Conservation (phyloP, 92 coral and sea anemone genomes). For the Ricordea florida region DNA sequence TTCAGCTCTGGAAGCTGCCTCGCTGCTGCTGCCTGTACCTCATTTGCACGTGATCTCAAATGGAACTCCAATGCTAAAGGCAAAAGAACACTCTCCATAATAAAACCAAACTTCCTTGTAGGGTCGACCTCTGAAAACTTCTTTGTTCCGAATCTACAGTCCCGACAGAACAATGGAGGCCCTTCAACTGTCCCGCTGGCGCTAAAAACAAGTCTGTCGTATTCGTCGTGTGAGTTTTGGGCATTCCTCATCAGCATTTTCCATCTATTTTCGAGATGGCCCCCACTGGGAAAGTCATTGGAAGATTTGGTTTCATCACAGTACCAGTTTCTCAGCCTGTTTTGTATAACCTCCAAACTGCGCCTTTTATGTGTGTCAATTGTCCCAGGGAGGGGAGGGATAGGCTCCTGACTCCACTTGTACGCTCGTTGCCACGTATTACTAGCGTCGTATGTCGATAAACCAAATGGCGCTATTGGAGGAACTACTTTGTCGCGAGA, state of each 20-base stretch:
- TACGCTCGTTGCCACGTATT: constrained; percentile 59
- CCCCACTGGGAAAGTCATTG: constrained; percentile 1
- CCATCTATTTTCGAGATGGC: constrained; percentile 35
- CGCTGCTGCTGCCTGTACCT: constrained; percentile 11
- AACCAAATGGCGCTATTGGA: constrained; percentile 39
- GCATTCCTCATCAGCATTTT: not conserved
- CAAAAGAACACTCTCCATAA: constrained; percentile 26
- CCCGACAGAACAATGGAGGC: constrained; percentile 56
- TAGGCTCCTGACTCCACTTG: constrained; percentile 44
- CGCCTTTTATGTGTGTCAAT: not conserved
- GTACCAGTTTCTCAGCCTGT: constrained; percentile 56
- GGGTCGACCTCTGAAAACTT: too few relatives aligned
- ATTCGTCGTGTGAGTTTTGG: not conserved
- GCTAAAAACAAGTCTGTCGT: not conserved
- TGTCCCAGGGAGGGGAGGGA: constrained; percentile 1
- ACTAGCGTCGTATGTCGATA: not conserved
- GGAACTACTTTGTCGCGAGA: constrained; percentile 70
- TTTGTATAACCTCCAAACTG: not conserved
- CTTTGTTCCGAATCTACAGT: constrained; percentile 25
- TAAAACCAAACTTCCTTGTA: constrained; percentile 49
- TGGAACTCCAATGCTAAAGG: constrained; percentile 62
- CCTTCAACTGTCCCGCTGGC: not conserved
- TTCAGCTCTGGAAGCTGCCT: constrained; percentile 9
- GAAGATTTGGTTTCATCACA: constrained; percentile 21
- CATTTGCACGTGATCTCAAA: constrained; percentile 41